Evolutionary conservation across 2,888 invertebrate species (phyloP).

Genomic region (Taphrorychus bicolor): DNA sequence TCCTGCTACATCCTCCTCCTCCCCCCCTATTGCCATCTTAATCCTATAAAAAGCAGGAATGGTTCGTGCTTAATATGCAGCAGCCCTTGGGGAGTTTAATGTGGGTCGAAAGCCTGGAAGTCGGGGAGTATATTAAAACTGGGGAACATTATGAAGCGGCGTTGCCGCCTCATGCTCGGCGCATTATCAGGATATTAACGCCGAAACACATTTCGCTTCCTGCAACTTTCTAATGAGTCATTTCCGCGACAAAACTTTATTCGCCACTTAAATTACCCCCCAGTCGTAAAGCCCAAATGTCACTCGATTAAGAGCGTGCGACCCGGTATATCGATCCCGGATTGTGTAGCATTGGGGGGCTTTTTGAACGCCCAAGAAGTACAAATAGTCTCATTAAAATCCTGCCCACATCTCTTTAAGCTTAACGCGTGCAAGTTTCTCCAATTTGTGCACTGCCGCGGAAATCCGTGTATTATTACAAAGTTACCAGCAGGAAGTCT

Average conservation of each 20-base stretch:
- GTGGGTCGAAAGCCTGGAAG: background rate
- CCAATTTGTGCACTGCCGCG: constrained; percentile 4
- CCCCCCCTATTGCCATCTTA: background rate
- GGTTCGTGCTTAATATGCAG: background rate
- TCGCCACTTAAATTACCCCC: constrained; percentile 33
- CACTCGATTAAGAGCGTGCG: constrained; percentile 11
- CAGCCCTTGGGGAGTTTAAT: background rate
- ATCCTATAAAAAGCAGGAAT: background rate
- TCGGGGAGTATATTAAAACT: constrained; percentile 28
- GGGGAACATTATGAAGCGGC: constrained; percentile 22
- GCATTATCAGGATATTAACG: constrained; percentile 48
- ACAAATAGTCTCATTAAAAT: background rate
- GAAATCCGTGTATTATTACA: constrained; percentile 19
- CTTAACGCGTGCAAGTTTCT: constrained; percentile 3
- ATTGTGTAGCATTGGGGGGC: too few species aligned
- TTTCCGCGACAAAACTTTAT: constrained; percentile 35
- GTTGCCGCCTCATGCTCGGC: constrained; percentile 8
- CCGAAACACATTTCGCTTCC: constrained; percentile 42
- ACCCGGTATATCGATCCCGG: constrained; percentile 7
- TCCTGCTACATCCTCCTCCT: background rate
- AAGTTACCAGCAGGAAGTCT: constrained; percentile 13
- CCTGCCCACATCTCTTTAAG: background rate
- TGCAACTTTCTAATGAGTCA: constrained; percentile 41
- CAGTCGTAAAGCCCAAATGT: constrained; percentile 39
- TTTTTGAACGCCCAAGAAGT: background rate